Evolutionary conservation across 2,888 invertebrate species (phyloP).

Genomic region (Dryobotodes eremita): DNA sequence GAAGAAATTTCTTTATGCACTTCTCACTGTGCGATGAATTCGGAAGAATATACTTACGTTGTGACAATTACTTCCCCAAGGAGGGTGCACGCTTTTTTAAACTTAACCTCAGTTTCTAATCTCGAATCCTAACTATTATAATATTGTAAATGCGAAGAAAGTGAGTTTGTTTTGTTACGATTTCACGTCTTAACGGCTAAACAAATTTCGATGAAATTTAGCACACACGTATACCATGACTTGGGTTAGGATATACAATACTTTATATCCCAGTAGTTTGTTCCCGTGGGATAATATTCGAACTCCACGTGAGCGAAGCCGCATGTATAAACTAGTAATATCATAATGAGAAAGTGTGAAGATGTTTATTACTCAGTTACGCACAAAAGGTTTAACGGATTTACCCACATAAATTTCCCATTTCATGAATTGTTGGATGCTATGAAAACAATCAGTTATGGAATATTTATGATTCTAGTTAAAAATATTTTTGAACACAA

Average conservation of each 20-base stretch:
- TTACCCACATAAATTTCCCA: not conserved
- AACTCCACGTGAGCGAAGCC: no score
- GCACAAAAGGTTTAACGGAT: not conserved
- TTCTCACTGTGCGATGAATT: slow-evolving; percentile 10
- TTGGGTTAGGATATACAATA: no score
- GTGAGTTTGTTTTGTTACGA: not conserved
- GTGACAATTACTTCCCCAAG: not conserved
- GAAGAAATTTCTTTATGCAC: slow-evolving; percentile 12
- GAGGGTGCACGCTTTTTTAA: not conserved
- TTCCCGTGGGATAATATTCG: no score
- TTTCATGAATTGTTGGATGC: not conserved
- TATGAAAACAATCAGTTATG: not conserved
- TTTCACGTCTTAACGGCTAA: no score
- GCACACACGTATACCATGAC: no score
- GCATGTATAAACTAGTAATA: not conserved
- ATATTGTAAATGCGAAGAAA: not conserved
- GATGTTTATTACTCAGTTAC: not conserved
- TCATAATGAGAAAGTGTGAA: not conserved
- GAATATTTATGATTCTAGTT: not conserved
- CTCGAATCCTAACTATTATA: not conserved
- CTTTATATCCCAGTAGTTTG: no score
- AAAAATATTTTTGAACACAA: not conserved
- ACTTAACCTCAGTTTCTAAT: not conserved
- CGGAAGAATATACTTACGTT: slow-evolving; percentile 4
- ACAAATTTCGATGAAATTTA: no score